Percentiles rank a stretch among this genome's conserved stretches.
phyloP scores from a whole-genome alignment of 2,113 vertebrate genomes.

The Acanthochromis polyacanthus region DNA sequence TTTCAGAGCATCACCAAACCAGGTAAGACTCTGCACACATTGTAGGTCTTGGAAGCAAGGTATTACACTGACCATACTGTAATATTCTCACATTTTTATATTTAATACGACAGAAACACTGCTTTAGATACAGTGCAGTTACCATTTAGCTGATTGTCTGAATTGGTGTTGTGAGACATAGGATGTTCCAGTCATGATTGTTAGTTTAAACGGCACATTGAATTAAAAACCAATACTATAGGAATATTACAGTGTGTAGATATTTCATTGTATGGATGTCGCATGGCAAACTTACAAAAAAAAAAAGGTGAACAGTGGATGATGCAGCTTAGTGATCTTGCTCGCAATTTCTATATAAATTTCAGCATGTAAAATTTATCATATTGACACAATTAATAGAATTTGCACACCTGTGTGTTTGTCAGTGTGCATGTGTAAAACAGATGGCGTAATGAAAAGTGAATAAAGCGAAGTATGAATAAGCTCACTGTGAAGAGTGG shows the following conservation, averaged over 20 bases:
- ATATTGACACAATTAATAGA: neutral
- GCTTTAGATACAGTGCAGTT: no score
- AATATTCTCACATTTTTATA: no score
- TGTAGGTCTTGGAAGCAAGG: no score
- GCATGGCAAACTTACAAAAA: neutral
- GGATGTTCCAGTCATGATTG: no score
- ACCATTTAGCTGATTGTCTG: no score
- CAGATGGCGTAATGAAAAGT: conserved; percentile 35
- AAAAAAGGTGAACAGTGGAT: no score
- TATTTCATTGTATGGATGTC: neutral
- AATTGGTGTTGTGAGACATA: no score
- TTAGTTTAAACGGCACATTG: no score
- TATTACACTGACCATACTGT: neutral
- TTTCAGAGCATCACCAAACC: conserved; percentile 82
- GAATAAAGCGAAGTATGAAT: conserved; percentile 68
- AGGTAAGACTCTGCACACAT: conserved; percentile 65
- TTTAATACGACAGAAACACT: neutral
- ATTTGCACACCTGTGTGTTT: conserved; percentile 25
- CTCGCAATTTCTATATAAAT: neutral
- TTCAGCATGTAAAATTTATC: neutral
- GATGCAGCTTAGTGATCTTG: neutral
- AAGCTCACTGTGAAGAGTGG: conserved; percentile 63
- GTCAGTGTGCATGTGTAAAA: neutral
- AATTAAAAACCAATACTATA: no score
- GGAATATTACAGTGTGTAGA: neutral